Percentiles rank a stretch among this genome's conserved stretches.
Evolutionary conservation across 2,888 invertebrate genomes (phyloP).

Genomic region (Eupithecia abbreviata): DNA sequence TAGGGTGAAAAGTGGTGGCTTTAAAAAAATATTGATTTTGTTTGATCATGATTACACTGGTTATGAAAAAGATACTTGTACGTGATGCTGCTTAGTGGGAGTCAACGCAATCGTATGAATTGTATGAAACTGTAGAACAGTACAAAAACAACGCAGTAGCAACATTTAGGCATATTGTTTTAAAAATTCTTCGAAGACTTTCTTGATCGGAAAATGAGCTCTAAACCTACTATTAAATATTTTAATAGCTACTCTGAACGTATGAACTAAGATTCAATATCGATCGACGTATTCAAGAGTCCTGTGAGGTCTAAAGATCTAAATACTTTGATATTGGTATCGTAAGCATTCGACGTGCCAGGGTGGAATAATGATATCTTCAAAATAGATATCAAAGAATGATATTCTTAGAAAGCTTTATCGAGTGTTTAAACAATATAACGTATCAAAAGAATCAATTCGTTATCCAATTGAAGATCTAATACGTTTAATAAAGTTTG

Average conservation of each 20-base stretch:
- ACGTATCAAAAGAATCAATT: background rate
- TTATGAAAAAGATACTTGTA: background rate
- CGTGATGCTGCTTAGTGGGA: background rate
- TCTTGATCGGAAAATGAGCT: background rate
- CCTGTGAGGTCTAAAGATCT: too few relatives aligned
- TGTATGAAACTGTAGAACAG: background rate
- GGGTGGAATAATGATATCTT: background rate
- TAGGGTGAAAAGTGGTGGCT: slow-evolving; percentile 24
- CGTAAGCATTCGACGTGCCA: background rate
- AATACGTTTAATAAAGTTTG: background rate
- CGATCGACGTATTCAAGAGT: background rate
- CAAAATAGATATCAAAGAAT: background rate
- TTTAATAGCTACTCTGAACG: too few relatives aligned
- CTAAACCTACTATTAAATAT: background rate
- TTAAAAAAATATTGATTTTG: slow-evolving; percentile 21
- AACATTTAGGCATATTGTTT: background rate
- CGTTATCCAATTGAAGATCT: background rate
- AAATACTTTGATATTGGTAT: background rate
- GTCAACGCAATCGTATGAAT: background rate
- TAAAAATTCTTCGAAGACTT: background rate
- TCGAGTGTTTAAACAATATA: background rate
- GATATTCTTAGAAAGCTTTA: background rate
- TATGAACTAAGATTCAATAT: background rate
- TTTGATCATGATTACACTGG: background rate
- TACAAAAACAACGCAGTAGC: too few relatives aligned